These are phyloP conservation scores for Trichopoda pennipes DNA, from an alignment of 2,888 invertebrate genomes.

Conservation along the genomic window DNA sequence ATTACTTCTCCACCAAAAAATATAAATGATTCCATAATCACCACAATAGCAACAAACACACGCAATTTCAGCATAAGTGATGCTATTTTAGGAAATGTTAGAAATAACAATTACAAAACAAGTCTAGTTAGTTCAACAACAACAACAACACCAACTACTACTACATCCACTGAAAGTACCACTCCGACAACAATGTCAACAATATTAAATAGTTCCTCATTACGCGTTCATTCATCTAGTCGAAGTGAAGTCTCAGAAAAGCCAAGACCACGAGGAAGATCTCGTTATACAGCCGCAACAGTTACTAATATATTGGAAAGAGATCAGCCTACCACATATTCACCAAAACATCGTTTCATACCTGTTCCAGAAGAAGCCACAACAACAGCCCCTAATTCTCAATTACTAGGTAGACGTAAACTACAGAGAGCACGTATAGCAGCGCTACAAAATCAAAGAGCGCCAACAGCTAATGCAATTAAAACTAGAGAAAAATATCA, in stretches of 20 bases:
- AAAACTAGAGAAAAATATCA: constrained; percentile 74
- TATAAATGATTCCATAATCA: constrained; percentile 72
- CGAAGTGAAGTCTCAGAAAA: constrained; percentile 65
- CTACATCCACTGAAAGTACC: constrained; percentile 64
- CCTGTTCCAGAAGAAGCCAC: constrained; percentile 61
- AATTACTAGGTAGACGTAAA: constrained; percentile 71
- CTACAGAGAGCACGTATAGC: constrained; percentile 72
- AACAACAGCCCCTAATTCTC: constrained; percentile 44
- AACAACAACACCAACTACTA: constrained; percentile 24
- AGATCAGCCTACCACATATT: constrained; percentile 79
- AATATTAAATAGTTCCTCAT: constrained; percentile 73
- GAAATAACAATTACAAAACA: constrained; percentile 39
- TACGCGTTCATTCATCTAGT: constrained; percentile 62
- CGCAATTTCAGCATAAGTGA: constrained; percentile 78
- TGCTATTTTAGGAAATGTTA: constrained; percentile 70
- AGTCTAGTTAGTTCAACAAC: constrained; percentile 17
- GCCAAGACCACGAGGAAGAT: constrained; percentile 76
- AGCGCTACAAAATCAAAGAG: constrained; percentile 64
- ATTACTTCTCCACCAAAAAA: constrained; percentile 73
- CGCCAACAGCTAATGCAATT: constrained; percentile 27
- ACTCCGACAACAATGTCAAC: constrained; percentile 72
- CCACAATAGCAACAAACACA: constrained; percentile 72
- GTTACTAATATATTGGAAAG: constrained; percentile 73
- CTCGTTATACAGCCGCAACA: constrained; percentile 78
- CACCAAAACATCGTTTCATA: constrained; percentile 76